These are phyloP conservation scores for Drosophila bocqueti DNA, from an alignment of 1,140 invertebrate species.

Conservation along the genomic window DNA sequence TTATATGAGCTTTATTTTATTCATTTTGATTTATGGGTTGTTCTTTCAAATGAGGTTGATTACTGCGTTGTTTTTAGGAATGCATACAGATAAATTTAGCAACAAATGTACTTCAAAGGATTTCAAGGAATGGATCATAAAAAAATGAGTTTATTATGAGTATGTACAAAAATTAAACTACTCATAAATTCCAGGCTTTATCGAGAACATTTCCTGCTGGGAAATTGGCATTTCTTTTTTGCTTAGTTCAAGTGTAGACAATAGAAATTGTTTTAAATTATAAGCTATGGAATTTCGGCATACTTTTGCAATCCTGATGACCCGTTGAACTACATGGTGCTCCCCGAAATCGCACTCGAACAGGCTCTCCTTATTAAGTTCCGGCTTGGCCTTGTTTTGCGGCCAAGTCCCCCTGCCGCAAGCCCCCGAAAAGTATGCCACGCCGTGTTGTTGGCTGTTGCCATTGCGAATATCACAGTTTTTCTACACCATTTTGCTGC, in stretches of 20 bases:
- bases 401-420: slow-evolving; percentile 30
- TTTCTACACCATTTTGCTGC: slow-evolving; percentile 48
- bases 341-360: slow-evolving; percentile 28
- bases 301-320: slow-evolving; percentile 5
- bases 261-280: slow-evolving; percentile 1
- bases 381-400: slow-evolving; percentile 51
- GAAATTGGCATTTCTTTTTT: not conserved
- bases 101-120: not conserved
- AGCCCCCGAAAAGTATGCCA: slow-evolving; percentile 61
- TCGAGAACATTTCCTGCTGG: not conserved
- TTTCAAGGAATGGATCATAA: not conserved
- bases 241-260: too few relatives aligned
- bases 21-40: too few relatives aligned
- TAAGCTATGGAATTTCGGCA: not conserved
- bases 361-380: slow-evolving; percentile 19
- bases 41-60: too few relatives aligned
- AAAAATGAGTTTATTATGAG: not conserved
- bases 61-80: too few relatives aligned
- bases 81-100: not conserved
- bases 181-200: not conserved
- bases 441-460: slow-evolving; percentile 24
- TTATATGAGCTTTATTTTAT: too few relatives aligned
- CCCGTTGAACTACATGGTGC: slow-evolving; percentile 30
- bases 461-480: slow-evolving; percentile 50
- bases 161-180: not conserved